Evolutionary conservation across 1,140 invertebrate species (phyloP).

Genomic region (Chymomyza costata): DNA sequence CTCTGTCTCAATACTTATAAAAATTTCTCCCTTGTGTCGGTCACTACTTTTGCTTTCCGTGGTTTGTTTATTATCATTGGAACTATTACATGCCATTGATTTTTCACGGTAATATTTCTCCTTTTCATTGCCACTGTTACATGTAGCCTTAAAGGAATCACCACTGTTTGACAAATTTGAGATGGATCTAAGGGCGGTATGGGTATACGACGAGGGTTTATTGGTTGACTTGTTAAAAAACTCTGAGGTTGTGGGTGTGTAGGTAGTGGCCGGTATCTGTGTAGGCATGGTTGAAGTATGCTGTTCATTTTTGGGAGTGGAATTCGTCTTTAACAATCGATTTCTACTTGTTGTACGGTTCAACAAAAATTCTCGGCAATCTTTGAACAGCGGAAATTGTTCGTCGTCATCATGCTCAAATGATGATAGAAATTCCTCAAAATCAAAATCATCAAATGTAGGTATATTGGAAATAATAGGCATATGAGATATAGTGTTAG

Average conservation of each 20-base stretch:
- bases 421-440: constrained; percentile 77
- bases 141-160: constrained; percentile 11
- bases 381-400: constrained; percentile 72
- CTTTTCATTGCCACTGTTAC: constrained; percentile 29
- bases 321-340: constrained; percentile 61
- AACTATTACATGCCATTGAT: constrained; percentile 20
- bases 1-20: constrained; percentile 72
- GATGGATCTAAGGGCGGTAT: constrained; percentile 52
- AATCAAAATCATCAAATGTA: constrained; percentile 74
- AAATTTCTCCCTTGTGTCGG: constrained; percentile 66
- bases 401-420: constrained; percentile 76
- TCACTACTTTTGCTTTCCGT: constrained; percentile 16
- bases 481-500: constrained; percentile 26
- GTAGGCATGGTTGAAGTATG: background rate
- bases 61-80: constrained; percentile 16
- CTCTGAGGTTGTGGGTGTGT: constrained; percentile 21
- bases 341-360: constrained; percentile 68
- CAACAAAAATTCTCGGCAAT: constrained; percentile 71
- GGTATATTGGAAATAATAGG: constrained; percentile 41
- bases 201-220: constrained; percentile 33
- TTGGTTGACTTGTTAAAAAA: constrained; percentile 13
- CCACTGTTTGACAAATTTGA: constrained; percentile 20
- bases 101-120: constrained; percentile 29
- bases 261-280: background rate
- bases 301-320: constrained; percentile 29